A percentile compares a stretch with the other conserved stretches of the same genome.
Conservation (phyloP, 2,888 invertebrate species). For the Cylindroiulus punctatus region DNA sequence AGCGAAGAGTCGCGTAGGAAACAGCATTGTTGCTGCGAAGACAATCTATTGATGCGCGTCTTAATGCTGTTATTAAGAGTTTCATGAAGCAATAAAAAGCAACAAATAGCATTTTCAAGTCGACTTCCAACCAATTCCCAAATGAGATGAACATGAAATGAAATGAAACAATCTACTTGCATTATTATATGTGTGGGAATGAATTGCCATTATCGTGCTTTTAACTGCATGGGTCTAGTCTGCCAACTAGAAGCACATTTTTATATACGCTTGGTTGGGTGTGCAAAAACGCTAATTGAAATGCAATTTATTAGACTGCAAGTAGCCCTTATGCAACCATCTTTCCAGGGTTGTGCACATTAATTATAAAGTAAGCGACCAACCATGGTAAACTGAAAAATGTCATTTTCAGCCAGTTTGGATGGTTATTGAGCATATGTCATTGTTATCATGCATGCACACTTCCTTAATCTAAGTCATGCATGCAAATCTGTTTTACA, state of each 20-base stretch:
- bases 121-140: constrained; percentile 43
- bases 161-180: constrained; percentile 45
- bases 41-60: constrained; percentile 45
- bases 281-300: constrained; percentile 41
- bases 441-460: no score
- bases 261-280: background rate
- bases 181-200: constrained; percentile 47
- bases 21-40: constrained; percentile 39
- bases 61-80: constrained; percentile 45
- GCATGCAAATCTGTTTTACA: no score
- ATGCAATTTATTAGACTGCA: background rate
- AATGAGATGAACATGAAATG: constrained; percentile 47
- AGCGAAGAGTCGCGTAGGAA: constrained; percentile 42
- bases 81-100: constrained; percentile 47
- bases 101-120: constrained; percentile 45
- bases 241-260: background rate
- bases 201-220: constrained; percentile 41
- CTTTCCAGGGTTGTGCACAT: background rate
- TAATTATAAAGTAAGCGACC: no score
- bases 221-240: background rate
- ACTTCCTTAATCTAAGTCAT: no score
- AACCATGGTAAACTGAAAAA: no score
- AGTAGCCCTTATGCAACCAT: background rate
- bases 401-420: no score
- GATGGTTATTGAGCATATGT: no score